Percentiles rank a stretch among this genome's conserved stretches.
These are phyloP conservation scores for Sula dactylatra DNA, from an alignment of 2,113 vertebrate species.

Conservation along the genomic window DNA sequence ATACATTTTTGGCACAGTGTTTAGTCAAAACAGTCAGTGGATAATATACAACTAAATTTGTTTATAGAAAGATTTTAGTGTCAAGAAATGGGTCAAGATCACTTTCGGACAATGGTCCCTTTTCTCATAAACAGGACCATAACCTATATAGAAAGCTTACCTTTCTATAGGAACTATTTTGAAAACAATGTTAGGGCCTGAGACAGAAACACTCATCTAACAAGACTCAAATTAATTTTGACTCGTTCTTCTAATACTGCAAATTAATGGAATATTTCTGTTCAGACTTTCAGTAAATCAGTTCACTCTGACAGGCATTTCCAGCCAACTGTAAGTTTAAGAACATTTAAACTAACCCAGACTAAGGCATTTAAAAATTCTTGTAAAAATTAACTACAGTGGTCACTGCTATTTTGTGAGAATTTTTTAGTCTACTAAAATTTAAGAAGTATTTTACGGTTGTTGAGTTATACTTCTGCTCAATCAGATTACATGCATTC, in stretches of 20 bases:
- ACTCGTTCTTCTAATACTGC: not conserved
- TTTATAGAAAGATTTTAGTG: not conserved
- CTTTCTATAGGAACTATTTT: not conserved
- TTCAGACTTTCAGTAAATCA: not conserved
- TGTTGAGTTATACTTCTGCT: not conserved
- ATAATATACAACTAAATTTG: not conserved
- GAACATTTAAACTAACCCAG: not conserved
- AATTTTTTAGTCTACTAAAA: not conserved
- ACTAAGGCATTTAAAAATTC: not conserved
- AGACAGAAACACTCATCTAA: not conserved
- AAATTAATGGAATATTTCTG: not conserved
- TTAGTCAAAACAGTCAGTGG: not conserved
- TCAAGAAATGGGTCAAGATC: not conserved
- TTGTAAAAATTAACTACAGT: not conserved
- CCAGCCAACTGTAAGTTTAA: not conserved
- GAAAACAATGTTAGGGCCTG: not conserved
- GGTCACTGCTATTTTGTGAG: not conserved
- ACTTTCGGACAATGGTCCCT: not conserved
- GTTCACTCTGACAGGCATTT: not conserved
- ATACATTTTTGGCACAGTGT: not conserved
- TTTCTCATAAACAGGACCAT: not conserved
- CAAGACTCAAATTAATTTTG: not conserved
- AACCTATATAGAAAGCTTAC: not conserved
- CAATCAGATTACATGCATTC: not conserved
- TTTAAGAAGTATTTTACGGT: not conserved